phyloP scores from a whole-genome alignment of 2,113 vertebrate genomes.

The Dicrurus megarhynchus region DNA sequence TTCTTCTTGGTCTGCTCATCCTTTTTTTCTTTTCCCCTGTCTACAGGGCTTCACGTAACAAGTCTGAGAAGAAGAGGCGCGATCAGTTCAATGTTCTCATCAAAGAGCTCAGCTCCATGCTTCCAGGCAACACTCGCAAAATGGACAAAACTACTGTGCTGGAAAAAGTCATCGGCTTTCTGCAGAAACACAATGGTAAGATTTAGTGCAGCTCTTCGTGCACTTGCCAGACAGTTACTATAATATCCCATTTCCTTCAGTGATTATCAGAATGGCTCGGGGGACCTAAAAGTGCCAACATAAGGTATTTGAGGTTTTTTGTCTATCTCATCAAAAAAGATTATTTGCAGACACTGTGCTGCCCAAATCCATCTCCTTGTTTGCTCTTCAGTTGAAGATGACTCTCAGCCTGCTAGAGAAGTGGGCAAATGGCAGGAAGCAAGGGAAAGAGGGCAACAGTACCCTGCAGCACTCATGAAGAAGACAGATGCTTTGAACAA shows the following conservation, averaged over 20 bases:
- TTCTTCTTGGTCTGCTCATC: background rate
- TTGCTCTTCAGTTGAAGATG: background rate
- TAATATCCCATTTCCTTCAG: background rate
- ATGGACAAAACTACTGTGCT: slow-evolving; percentile 85
- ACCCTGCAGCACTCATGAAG: background rate
- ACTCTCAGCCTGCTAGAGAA: background rate
- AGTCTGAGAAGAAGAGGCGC: slow-evolving; percentile 84
- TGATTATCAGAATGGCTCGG: background rate
- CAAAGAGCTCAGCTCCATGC: slow-evolving; percentile 84
- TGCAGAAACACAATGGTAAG: slow-evolving; percentile 85
- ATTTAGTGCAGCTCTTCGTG: background rate
- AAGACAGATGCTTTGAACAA: background rate
- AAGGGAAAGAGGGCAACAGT: background rate
- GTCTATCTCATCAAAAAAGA: background rate
- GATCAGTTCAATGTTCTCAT: slow-evolving; percentile 86
- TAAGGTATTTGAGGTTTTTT: background rate
- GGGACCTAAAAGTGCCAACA: background rate
- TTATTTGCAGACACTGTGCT: background rate
- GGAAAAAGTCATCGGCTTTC: slow-evolving; percentile 82
- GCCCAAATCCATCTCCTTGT: background rate
- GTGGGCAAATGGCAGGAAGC: background rate
- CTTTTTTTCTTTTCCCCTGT: background rate
- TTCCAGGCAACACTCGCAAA: slow-evolving; percentile 80
- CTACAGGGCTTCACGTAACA: slow-evolving; percentile 81
- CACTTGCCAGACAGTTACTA: background rate